Evolutionary conservation across 2,888 invertebrate genomes (phyloP).

Genomic region (Rhopalosiphum nymphaeae): DNA sequence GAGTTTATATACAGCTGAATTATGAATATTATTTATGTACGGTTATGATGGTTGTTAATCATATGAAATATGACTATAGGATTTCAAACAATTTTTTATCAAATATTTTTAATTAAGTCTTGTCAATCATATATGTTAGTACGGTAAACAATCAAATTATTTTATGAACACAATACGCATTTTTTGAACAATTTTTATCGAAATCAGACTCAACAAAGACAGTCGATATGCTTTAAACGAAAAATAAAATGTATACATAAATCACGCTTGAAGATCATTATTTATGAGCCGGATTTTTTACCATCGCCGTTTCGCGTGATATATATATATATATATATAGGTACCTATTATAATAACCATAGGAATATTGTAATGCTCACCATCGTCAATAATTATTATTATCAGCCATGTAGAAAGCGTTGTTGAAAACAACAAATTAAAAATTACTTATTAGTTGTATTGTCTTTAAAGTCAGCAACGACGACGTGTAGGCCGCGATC

Average conservation of each 20-base stretch:
- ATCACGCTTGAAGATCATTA: slow-evolving; percentile 14
- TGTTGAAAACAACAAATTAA: slow-evolving; percentile 14
- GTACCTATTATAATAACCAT: neutral
- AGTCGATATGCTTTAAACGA: neutral
- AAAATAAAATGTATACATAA: neutral
- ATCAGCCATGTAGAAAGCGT: neutral
- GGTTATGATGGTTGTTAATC: neutral
- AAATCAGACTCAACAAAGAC: neutral
- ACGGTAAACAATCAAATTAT: neutral
- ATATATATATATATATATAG: neutral
- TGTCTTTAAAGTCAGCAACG: neutral
- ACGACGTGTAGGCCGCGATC: neutral
- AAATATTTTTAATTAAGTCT: too few species aligned
- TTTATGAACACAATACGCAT: neutral
- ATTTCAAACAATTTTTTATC: neutral
- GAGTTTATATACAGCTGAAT: neutral
- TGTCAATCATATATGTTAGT: too few species aligned
- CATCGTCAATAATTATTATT: slow-evolving; percentile 9
- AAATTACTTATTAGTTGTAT: slow-evolving; percentile 23
- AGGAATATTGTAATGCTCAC: neutral
- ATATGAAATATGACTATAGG: neutral
- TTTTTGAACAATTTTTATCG: neutral
- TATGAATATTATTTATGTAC: neutral
- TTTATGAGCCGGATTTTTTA: slow-evolving; percentile 32
- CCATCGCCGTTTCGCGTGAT: neutral